These are phyloP conservation scores for Tyrannus savana DNA, from an alignment of 2,113 vertebrate genomes.

Conservation along the genomic window DNA sequence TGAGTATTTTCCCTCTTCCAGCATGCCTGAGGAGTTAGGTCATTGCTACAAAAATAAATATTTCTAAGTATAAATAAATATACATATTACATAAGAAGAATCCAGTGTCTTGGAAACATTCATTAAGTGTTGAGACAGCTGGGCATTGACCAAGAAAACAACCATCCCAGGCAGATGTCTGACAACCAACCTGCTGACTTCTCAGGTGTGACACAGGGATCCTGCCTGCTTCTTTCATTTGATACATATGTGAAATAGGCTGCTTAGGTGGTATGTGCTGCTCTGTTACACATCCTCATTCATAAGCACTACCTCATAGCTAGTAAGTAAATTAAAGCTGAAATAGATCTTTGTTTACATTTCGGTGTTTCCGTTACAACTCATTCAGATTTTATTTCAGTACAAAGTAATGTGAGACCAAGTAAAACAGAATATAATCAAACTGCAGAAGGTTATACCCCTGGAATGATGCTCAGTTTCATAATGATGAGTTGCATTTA, in stretches of 20 bases:
- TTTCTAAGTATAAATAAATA: neutral
- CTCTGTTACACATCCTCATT: neutral
- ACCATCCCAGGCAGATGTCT: neutral
- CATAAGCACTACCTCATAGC: neutral
- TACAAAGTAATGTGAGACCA: neutral
- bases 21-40: neutral
- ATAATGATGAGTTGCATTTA: neutral
- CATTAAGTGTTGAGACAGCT: neutral
- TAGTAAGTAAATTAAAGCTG: neutral
- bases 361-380: neutral
- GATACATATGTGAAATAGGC: neutral
- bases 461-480: neutral
- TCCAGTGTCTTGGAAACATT: neutral
- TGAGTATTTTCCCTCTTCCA: neutral
- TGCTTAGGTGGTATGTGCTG: neutral
- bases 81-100: slow-evolving; percentile 5
- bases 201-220: neutral
- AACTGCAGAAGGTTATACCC: neutral
- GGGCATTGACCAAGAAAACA: neutral
- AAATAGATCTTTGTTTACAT: neutral
- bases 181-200: neutral
- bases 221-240: neutral
- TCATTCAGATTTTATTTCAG: neutral
- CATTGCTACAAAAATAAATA: slow-evolving; percentile 8
- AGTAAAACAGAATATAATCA: neutral